These are phyloP conservation scores for Philotrypesis tridentata DNA, from an alignment of 1,140 invertebrate genomes.

Conservation along the genomic window DNA sequence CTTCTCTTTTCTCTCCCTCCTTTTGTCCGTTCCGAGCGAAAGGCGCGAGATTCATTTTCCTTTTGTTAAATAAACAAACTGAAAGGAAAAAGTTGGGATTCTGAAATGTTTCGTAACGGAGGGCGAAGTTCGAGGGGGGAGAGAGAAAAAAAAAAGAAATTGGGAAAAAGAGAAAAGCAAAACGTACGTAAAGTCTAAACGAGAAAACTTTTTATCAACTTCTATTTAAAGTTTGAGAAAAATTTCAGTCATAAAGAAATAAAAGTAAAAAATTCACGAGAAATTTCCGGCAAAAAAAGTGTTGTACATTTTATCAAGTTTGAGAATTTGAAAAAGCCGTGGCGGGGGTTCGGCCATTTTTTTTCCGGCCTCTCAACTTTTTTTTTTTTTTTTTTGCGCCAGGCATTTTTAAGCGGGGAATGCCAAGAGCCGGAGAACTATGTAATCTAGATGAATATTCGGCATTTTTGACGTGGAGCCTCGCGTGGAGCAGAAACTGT, in stretches of 20 bases:
- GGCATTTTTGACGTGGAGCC: not conserved
- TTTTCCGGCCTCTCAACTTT: not conserved
- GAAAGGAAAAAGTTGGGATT: conserved; percentile 5
- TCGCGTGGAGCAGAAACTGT: no score
- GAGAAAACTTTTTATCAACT: conserved; percentile 45
- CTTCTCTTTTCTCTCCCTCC: not conserved
- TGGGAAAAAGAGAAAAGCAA: conserved; percentile 3
- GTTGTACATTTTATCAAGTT: conserved; percentile 30
- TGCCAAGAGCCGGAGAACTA: not conserved
- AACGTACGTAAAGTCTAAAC: conserved; percentile 41
- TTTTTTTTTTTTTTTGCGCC: no score
- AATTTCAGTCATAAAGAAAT: conserved; percentile 32
- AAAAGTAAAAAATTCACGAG: conserved; percentile 26
- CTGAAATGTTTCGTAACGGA: conserved; percentile 12
- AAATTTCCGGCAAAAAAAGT: conserved; percentile 29
- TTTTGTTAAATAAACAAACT: conserved; percentile 23
- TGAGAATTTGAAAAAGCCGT: conserved; percentile 27
- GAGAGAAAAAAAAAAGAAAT: not conserved
- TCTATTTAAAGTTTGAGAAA: conserved; percentile 42
- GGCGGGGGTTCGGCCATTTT: not conserved
- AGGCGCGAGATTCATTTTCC: not conserved
- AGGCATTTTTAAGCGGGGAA: not conserved
- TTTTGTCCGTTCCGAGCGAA: not conserved
- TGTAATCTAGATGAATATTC: not conserved
- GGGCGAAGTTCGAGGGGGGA: not conserved